Base-by-base conservation (phyloP, 2,888 invertebrate species). In the Andrena bucephala region DNA sequence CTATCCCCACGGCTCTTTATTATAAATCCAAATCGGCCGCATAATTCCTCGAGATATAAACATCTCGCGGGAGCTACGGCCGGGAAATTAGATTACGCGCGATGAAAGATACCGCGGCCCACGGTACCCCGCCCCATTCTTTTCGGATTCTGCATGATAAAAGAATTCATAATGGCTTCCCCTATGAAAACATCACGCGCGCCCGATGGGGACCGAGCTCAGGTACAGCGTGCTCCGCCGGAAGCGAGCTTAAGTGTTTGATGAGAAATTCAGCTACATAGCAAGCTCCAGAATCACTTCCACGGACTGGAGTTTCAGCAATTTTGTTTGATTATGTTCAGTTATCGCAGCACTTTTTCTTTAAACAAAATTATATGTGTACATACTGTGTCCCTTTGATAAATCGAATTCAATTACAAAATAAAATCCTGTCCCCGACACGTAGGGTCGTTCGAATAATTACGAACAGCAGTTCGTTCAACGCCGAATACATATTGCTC, bases 1-100 rank as follows among this genome's bases (percentile, higher is more conserved):
- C 77, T 80, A 86, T 62, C 81, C 86, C 83, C 81, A 88, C 85
- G 57, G 57, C 91, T 91, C 92, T 92, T 91, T 89, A 93, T 93
- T 93, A 92, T 90, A 92, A 91, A 92, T 92, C 92, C 91, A 90
- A 92, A 92, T 92, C 90, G 91, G 85, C 87, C 87, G 88, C 87
- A 91, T 91, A 89, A 91, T 92, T 90, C 89, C 87, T 42, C 68
- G 71, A 73, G 89, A 90, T 90, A 92, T 91, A 92, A 92, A 92
- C 85, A 86, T 88, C 85, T 81, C 82, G 75, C 73, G 74, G 71
- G 66, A 79, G 79, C 71, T 8, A 24, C 8, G 50, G 65, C 8
- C 27, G 78, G 83, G 65, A 87, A 87, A 87, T 87, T 87, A 80
- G 88, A 87, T 87, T 87, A 85, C 67, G 50, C 76, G 20, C 84